These are phyloP conservation scores for Phalacrocorax brasilianus DNA, from an alignment of 2,113 vertebrate genomes.

Conservation along the genomic window DNA sequence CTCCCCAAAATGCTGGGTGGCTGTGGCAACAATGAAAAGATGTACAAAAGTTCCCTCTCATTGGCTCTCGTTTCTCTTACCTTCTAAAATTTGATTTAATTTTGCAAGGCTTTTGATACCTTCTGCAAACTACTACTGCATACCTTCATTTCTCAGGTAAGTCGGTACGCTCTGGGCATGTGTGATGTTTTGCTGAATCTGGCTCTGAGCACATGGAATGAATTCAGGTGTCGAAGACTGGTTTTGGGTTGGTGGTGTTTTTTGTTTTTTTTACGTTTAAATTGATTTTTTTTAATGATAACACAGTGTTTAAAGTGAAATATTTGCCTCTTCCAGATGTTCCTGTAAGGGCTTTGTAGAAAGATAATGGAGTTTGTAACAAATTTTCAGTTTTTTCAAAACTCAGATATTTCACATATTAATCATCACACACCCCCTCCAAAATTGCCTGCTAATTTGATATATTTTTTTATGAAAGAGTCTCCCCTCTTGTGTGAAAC, in stretches of 20 bases:
- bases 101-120: constrained; percentile 45
- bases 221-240: background rate
- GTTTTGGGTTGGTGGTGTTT: background rate
- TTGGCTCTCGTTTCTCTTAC: constrained; percentile 1
- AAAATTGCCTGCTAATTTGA: constrained; percentile 58
- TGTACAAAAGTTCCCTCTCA: background rate
- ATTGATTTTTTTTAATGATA: background rate
- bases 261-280: background rate
- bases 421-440: constrained; percentile 12
- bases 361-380: background rate
- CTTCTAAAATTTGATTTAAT: constrained; percentile 37
- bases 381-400: background rate
- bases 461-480: constrained; percentile 70
- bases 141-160: constrained; percentile 51
- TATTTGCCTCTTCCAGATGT: background rate
- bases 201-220: background rate
- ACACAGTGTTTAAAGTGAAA: background rate
- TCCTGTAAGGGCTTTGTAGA: background rate
- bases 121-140: constrained; percentile 7
- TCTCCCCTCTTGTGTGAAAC: constrained; percentile 69
- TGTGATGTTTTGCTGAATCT: background rate
- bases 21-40: background rate
- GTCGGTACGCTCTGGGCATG: background rate
- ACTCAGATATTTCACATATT: constrained; percentile 27
- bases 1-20: background rate